These are phyloP conservation scores for Mycteria americana DNA, from an alignment of 2,797 vertebrate genomes.

Conservation along the genomic window DNA sequence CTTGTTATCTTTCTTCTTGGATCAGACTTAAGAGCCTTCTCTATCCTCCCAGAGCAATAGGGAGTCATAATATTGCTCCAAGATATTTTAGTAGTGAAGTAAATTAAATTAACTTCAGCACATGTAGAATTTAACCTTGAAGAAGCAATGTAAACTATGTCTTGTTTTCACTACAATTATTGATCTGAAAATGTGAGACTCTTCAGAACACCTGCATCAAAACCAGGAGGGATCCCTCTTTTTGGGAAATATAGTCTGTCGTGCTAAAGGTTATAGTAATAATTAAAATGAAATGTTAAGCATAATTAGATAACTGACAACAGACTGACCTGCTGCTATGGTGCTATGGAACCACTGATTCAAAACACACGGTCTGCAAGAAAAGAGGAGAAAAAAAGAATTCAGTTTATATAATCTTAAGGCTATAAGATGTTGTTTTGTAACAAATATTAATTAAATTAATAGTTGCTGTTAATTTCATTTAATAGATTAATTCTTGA, in stretches of 20 bases:
- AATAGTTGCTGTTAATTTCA: background rate
- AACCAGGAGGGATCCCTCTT: background rate
- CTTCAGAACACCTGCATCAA: background rate
- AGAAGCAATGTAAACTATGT: background rate
- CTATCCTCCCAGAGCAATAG: background rate
- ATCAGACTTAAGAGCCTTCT: background rate
- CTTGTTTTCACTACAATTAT: background rate
- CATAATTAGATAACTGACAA: background rate
- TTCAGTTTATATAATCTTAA: background rate
- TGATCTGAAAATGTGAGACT: background rate
- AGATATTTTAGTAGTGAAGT: background rate
- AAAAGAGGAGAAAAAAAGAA: background rate
- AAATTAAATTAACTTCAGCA: background rate
- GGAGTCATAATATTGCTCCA: background rate
- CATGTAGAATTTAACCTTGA: background rate
- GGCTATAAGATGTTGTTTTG: background rate
- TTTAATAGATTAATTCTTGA: background rate
- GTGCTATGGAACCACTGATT: background rate
- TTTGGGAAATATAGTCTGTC: background rate
- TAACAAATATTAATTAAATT: background rate
- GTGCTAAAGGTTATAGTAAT: background rate
- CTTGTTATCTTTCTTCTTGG: background rate
- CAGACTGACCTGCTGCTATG: background rate
- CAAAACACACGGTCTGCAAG: background rate
- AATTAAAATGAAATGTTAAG: background rate